Base-by-base conservation (phyloP, 2,888 invertebrate species). In the Acanthopleura granulata region DNA sequence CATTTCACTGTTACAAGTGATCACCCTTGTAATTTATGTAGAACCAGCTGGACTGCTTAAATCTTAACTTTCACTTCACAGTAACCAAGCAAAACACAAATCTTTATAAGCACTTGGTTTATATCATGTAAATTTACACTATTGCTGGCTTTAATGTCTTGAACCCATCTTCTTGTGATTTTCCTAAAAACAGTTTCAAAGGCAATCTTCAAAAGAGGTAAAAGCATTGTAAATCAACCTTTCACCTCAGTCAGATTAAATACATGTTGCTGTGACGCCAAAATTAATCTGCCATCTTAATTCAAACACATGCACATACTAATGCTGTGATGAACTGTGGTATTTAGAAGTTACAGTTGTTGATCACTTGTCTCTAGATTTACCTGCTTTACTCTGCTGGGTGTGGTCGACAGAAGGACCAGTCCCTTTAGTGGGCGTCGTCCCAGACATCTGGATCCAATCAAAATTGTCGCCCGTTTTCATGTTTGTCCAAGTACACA, bases 371-470 rank as follows among this genome's bases (percentile, higher is more conserved):
- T 51, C 18, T 51, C 51, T 18, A 18, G 51, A 18, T 74, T 62
- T 74, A 84, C 84, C 82, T 74, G 70, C 72, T 16, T 72, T 30
- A 18, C 80, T 84, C 18, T 80, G 80, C 25, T 78, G 77, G 0
- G 89, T 88, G 77, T 88, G 88, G 72, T 89, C 89, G 49, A 49
- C 71, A 1, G 74, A 62, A 18, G 87, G 87, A 69, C 86, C 87
- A 1, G 87, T 87, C 29, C 73, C 74, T 29, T 30, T 25, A 18
- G 81, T 79, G 4, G 72, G 76, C 4, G 86, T 87, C 15, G 72
- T 73, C 0, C 86, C 86, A 57, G 76, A 79, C 15, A 85, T 82
- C 0, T 84, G 80, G 11, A 83, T 73, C 89, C 89, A 89, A 75
- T 88, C 87, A 83, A 87, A 89, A 72, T 85, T 79, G 78, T 87